Percentiles rank a stretch among this genome's conserved stretches.
phyloP scores from a whole-genome alignment of 2,888 invertebrate genomes.

The Trichopoda pennipes region DNA sequence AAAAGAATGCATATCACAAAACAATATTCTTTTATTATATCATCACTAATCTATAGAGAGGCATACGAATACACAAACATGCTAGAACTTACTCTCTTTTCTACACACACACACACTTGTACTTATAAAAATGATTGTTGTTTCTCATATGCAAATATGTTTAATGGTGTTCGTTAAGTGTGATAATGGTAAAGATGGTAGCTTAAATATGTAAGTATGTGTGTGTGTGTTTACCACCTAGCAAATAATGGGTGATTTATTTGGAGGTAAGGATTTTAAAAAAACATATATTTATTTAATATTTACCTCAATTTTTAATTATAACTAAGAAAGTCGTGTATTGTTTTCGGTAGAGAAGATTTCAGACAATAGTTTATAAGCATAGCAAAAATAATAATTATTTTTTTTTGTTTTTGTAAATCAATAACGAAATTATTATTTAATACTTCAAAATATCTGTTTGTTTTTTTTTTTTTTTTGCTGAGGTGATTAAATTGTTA shows the following conservation, averaged over 20 bases:
- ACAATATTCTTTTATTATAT: conserved; percentile 51
- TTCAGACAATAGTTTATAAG: too few relatives aligned
- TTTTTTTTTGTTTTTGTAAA: too few relatives aligned
- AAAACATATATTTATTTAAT: too few relatives aligned
- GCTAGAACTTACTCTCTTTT: conserved; percentile 18
- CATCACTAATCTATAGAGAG: conserved; percentile 44
- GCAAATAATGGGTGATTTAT: conserved; percentile 21
- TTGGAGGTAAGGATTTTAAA: neutral
- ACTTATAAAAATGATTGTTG: conserved; percentile 10
- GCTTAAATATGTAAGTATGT: neutral
- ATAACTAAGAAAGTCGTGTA: too few relatives aligned
- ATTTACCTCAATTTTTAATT: too few relatives aligned
- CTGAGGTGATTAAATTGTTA: too few relatives aligned
- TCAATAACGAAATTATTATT: too few relatives aligned
- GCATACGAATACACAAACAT: conserved; percentile 1
- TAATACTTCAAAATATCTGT: too few relatives aligned
- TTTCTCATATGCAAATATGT: conserved; percentile 40
- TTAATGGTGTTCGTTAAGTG: conserved; percentile 5
- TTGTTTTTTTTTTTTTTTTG: too few relatives aligned
- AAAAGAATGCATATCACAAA: conserved; percentile 42
- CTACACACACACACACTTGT: conserved; percentile 18
- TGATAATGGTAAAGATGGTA: conserved; percentile 28
- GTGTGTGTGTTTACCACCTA: conserved; percentile 5
- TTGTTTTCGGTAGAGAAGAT: too few relatives aligned
- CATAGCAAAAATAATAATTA: too few relatives aligned